phyloP scores from a whole-genome alignment of 1,140 invertebrate species.

The Drosophila eugracilis region DNA sequence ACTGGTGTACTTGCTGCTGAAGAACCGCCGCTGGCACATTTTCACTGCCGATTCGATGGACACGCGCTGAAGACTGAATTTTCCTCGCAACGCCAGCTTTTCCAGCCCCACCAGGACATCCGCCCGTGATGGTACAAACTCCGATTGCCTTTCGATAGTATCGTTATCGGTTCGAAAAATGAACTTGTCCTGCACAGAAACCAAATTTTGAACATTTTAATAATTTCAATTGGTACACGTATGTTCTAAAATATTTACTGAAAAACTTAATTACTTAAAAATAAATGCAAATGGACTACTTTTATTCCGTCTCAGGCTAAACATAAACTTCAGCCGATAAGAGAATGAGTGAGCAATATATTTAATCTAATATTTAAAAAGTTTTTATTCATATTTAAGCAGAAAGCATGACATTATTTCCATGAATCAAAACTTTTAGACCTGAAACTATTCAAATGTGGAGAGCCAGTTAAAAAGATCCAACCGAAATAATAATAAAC shows the following conservation, averaged over 20 bases:
- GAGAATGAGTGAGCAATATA: no score
- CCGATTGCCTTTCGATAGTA: not conserved
- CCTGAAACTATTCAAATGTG: not conserved
- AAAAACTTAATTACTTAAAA: not conserved
- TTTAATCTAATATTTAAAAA: no score
- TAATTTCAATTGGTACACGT: no score
- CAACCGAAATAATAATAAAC: not conserved
- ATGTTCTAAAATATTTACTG: no score
- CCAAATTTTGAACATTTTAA: no score
- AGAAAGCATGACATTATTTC: not conserved
- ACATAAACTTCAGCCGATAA: no score
- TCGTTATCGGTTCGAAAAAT: not conserved
- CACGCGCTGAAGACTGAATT: constrained; percentile 81
- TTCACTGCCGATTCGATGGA: constrained; percentile 77
- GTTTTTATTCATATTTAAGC: no score
- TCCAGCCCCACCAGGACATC: constrained; percentile 43
- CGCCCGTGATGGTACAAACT: constrained; percentile 3
- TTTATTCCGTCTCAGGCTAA: no score
- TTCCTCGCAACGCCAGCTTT: constrained; percentile 53
- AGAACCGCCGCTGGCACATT: constrained; percentile 77
- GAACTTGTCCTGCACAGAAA: not conserved
- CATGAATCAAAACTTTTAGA: not conserved
- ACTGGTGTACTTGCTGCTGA: constrained; percentile 78
- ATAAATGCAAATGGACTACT: no score
- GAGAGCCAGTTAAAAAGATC: not conserved